These are phyloP conservation scores for Orcinus orca DNA, from an alignment of 2,113 vertebrate genomes.

Conservation along the genomic window DNA sequence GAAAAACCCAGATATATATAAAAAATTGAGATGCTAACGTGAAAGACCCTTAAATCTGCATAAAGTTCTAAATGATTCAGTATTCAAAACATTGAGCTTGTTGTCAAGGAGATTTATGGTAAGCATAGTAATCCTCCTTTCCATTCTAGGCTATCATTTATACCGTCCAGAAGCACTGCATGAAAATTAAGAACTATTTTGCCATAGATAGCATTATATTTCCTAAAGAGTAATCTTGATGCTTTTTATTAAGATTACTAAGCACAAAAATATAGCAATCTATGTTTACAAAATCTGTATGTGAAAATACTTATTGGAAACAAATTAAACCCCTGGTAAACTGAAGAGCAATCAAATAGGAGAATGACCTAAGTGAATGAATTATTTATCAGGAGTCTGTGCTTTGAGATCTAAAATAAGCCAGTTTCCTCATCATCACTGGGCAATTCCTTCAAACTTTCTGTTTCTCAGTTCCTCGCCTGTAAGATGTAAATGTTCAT, in stretches of 20 bases:
- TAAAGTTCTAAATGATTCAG: slow-evolving; percentile 52
- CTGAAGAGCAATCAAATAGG: slow-evolving; percentile 5
- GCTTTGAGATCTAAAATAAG: slow-evolving; percentile 23
- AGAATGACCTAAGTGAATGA: slow-evolving; percentile 10
- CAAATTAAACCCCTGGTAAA: slow-evolving; percentile 43
- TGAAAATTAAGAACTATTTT: slow-evolving; percentile 68
- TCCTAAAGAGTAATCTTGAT: slow-evolving; percentile 54
- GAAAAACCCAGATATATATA: slow-evolving; percentile 11
- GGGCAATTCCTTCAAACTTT: background rate
- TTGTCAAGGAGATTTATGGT: slow-evolving; percentile 64
- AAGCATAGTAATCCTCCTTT: slow-evolving; percentile 66
- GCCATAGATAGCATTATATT: slow-evolving; percentile 47
- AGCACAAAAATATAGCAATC: slow-evolving; percentile 7
- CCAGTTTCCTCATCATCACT: background rate
- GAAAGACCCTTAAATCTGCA: slow-evolving; percentile 23
- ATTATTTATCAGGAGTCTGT: slow-evolving; percentile 49
- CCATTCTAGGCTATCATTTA: slow-evolving; percentile 60
- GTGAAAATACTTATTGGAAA: slow-evolving; percentile 47
- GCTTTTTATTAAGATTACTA: slow-evolving; percentile 60
- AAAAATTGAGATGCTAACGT: slow-evolving; percentile 23
- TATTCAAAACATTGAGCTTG: slow-evolving; percentile 38
- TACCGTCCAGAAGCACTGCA: slow-evolving; percentile 60
- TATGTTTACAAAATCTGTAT: slow-evolving; percentile 36
- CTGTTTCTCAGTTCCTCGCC: background rate
- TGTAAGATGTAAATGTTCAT: background rate